Evolutionary conservation across 2,113 vertebrate species (phyloP).

Genomic region (Lontra canadensis): DNA sequence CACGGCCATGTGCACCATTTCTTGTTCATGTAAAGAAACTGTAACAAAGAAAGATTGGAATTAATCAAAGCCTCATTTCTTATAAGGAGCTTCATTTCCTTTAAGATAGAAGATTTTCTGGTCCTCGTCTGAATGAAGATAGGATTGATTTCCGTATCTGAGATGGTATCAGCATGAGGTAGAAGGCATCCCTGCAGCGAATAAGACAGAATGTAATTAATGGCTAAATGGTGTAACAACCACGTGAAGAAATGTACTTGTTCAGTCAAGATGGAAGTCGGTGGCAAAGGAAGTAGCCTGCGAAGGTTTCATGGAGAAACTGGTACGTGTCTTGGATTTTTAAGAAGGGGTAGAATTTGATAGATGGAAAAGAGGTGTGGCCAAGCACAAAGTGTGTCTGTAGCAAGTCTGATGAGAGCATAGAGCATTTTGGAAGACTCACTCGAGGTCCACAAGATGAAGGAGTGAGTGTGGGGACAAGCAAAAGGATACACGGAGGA

Average conservation of each 20-base stretch:
- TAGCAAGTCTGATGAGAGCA: not conserved
- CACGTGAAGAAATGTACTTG: not conserved
- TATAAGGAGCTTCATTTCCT: not conserved
- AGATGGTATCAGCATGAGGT: not conserved
- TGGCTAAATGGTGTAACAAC: not conserved
- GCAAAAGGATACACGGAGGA: not conserved
- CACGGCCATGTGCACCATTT: slow-evolving; percentile 80
- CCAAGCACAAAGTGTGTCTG: not conserved
- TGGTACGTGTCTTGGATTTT: not conserved
- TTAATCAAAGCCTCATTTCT: not conserved
- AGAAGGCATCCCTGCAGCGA: not conserved
- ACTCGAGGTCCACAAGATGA: not conserved
- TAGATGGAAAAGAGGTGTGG: not conserved
- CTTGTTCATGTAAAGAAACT: slow-evolving; percentile 82
- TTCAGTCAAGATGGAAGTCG: not conserved
- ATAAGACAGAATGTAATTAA: slow-evolving; percentile 17
- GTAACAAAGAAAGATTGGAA: slow-evolving; percentile 45
- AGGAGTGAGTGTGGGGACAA: not conserved
- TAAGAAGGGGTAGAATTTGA: not conserved
- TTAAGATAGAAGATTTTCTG: not conserved
- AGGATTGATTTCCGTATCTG: not conserved
- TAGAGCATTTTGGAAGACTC: too few relatives aligned
- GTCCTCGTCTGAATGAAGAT: not conserved
- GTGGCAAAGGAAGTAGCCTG: not conserved
- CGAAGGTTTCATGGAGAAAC: not conserved